Conservation (phyloP, 2,113 vertebrate species). For the Cathartes aura region DNA sequence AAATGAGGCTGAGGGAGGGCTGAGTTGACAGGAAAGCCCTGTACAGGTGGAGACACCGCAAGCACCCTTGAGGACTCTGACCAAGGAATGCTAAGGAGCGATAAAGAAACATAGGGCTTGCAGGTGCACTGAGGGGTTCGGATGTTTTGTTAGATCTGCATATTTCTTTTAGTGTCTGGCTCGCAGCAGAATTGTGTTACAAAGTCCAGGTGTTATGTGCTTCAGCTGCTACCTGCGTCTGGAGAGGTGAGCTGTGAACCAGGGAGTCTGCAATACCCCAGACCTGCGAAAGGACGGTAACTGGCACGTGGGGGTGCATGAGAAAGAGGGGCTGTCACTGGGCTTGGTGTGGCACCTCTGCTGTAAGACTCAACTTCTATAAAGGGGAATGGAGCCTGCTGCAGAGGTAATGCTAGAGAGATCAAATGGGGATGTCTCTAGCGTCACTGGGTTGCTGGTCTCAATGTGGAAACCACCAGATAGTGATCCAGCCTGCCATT, state of each 20-base stretch:
- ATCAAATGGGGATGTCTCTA: neutral
- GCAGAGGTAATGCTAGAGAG: neutral
- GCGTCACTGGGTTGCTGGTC: neutral
- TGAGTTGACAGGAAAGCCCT: neutral
- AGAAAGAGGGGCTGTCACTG: neutral
- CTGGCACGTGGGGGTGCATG: accelerated
- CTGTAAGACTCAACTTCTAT: neutral
- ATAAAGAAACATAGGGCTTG: neutral
- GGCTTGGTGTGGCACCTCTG: neutral
- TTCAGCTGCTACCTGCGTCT: neutral
- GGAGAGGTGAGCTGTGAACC: neutral
- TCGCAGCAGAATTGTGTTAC: constrained; percentile 1
- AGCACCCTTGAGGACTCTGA: neutral
- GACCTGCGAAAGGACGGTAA: accelerated
- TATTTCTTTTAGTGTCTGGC: constrained; percentile 36
- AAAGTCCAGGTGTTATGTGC: neutral
- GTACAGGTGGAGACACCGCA: neutral
- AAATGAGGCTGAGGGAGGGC: neutral
- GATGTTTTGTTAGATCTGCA: constrained; percentile 16
- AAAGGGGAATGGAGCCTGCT: neutral
- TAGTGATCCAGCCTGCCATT: neutral
- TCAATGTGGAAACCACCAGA: neutral
- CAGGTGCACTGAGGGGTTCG: neutral
- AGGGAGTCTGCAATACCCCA: neutral
- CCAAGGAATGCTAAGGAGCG: neutral